These are phyloP conservation scores for Diadromus collaris DNA, from an alignment of 2,888 invertebrate genomes.

Conservation along the genomic window DNA sequence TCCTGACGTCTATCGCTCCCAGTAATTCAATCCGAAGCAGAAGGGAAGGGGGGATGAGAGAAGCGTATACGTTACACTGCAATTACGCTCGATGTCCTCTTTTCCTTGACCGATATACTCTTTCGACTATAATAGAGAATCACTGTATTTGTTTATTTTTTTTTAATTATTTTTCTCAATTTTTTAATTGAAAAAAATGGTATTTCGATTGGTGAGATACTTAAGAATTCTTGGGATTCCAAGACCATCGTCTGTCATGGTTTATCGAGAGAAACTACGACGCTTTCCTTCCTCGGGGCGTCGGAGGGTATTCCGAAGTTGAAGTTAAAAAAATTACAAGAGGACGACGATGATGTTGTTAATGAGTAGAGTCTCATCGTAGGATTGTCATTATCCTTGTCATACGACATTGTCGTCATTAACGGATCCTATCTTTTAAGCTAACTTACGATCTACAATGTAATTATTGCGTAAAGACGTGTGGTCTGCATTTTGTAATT, in stretches of 20 bases:
- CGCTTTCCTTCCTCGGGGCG: conserved; percentile 19
- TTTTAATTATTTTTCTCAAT: too few relatives aligned
- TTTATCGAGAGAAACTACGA: conserved; percentile 26
- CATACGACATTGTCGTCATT: not conserved
- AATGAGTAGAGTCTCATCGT: too few relatives aligned
- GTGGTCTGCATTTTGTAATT: not conserved
- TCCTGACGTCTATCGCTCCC: not conserved
- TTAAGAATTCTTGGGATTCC: not conserved
- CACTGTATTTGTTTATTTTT: not conserved
- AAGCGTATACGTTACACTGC: not conserved
- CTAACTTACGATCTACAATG: not conserved
- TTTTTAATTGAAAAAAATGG: not conserved
- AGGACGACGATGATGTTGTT: not conserved
- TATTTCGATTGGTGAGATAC: not conserved
- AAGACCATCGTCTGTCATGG: not conserved
- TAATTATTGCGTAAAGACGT: not conserved
- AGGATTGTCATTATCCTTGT: too few relatives aligned
- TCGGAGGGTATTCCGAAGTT: not conserved
- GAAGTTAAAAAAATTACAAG: not conserved
- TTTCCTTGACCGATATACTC: conserved; percentile 8
- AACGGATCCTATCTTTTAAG: not conserved
- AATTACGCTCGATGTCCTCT: not conserved
- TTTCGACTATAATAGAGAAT: not conserved
- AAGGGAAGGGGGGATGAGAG: not conserved
- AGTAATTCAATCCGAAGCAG: conserved; percentile 10